Evolutionary conservation across 2,113 vertebrate genomes (phyloP).

Genomic region (Esox niger): DNA sequence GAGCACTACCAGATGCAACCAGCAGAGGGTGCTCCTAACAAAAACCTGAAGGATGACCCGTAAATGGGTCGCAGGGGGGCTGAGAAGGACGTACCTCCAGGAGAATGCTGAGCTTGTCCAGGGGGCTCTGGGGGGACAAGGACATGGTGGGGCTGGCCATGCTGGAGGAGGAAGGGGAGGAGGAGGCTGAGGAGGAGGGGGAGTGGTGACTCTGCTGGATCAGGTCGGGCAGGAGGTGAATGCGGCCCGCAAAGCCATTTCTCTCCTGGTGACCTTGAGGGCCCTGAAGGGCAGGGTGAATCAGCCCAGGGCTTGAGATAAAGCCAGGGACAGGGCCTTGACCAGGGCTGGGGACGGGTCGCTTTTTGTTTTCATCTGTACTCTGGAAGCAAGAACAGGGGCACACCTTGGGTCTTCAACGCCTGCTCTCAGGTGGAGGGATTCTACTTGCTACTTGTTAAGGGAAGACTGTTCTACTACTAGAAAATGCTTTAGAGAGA

Average conservation of each 20-base stretch:
- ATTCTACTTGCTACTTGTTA: slow-evolving; percentile 59
- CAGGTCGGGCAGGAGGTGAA: slow-evolving; percentile 99
- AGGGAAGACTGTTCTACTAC: not conserved
- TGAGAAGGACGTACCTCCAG: slow-evolving; percentile 91
- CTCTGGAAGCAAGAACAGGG: slow-evolving; percentile 99
- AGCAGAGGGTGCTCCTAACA: slow-evolving; percentile 22
- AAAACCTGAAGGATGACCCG: not conserved
- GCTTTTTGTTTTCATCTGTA: slow-evolving; percentile 92
- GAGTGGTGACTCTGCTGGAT: slow-evolving; percentile 99
- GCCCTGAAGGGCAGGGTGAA: slow-evolving; percentile 9
- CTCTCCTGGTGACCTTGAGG: slow-evolving; percentile 76
- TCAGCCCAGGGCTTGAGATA: slow-evolving; percentile 42
- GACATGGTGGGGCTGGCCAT: slow-evolving; percentile 83
- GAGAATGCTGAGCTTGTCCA: slow-evolving; percentile 91
- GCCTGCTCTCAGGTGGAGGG: slow-evolving; percentile 77
- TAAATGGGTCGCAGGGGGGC: not conserved
- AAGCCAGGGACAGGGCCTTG: slow-evolving; percentile 45
- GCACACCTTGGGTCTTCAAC: slow-evolving; percentile 86
- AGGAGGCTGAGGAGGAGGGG: slow-evolving; percentile 83
- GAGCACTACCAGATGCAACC: not conserved
- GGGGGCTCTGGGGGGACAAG: slow-evolving; percentile 96
- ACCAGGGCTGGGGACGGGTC: slow-evolving; percentile 40
- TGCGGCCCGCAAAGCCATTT: slow-evolving; percentile 95
- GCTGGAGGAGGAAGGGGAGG: slow-evolving; percentile 95
- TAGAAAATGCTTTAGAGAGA: not conserved